A percentile compares a stretch with the other conserved stretches of the same genome.
These are phyloP conservation scores for Syrmaticus mikado DNA, from an alignment of 2,113 vertebrate genomes.

Conservation along the genomic window DNA sequence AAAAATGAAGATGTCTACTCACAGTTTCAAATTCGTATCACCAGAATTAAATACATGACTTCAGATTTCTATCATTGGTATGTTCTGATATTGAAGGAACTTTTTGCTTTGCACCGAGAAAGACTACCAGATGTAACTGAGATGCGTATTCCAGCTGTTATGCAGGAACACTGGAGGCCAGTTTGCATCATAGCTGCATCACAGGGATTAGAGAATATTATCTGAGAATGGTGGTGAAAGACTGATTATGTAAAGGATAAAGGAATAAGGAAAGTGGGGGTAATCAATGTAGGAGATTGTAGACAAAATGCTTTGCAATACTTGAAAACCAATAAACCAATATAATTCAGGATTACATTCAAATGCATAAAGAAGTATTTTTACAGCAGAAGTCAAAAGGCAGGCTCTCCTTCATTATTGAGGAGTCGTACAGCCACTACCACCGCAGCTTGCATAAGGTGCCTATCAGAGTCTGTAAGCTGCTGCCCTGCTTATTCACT, in stretches of 20 bases:
- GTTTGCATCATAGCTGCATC: not conserved
- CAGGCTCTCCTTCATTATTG: not conserved
- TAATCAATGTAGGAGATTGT: not conserved
- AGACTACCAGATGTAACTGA: not conserved
- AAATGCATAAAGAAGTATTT: not conserved
- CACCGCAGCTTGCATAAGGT: not conserved
- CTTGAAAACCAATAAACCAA: not conserved
- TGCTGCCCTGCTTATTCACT: slow-evolving; percentile 11
- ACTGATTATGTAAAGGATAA: slow-evolving; percentile 1
- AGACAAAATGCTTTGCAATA: not conserved
- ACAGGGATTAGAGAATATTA: not conserved
- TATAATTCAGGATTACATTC: not conserved
- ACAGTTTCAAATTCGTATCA: not conserved
- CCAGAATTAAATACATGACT: not conserved
- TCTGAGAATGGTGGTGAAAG: not conserved
- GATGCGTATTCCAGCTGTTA: not conserved
- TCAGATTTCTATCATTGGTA: not conserved
- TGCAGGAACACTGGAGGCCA: not conserved
- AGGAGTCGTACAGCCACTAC: not conserved
- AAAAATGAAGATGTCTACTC: not conserved
- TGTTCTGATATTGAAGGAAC: not conserved
- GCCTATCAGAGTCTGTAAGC: not conserved
- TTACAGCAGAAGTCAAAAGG: not conserved
- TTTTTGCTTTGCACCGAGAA: not conserved
- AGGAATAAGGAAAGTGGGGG: not conserved